Conservation (phyloP, 2,888 invertebrate species). For the Entomobrya proxima region DNA sequence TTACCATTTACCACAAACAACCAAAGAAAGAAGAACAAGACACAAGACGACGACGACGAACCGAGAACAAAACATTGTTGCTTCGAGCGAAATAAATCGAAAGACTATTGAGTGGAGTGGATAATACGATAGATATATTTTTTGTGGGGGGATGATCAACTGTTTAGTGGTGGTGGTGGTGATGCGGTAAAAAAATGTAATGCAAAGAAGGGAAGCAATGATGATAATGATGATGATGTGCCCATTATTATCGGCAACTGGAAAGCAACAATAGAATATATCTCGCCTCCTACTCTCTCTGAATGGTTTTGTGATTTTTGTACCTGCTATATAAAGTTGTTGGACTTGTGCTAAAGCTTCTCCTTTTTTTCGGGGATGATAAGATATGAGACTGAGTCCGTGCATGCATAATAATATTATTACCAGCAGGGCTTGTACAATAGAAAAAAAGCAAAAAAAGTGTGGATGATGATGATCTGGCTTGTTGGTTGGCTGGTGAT, state of each 20-base stretch:
- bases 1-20: constrained; percentile 39
- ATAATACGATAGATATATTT: too few relatives aligned
- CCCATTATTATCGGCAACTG: constrained; percentile 70
- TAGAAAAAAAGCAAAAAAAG: constrained; percentile 22
- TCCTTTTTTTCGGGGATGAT: neutral
- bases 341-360: neutral
- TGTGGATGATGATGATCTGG: neutral
- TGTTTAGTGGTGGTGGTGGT: constrained; percentile 40
- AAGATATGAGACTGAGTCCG: too few relatives aligned
- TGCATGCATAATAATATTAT: constrained; percentile 50
- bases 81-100: constrained; percentile 67
- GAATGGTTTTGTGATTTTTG: constrained; percentile 5
- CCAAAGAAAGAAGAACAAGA: constrained; percentile 34
- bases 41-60: too few relatives aligned
- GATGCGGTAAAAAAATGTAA: neutral
- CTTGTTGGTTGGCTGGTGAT: constrained; percentile 60
- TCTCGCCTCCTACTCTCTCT: constrained; percentile 13
- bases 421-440: constrained; percentile 27
- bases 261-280: constrained; percentile 47
- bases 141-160: too few relatives aligned
- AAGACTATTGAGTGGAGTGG: constrained; percentile 67
- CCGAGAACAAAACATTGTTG: constrained; percentile 61
- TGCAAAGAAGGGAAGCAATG: constrained; percentile 2
- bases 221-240: constrained; percentile 48
- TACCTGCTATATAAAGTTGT: constrained; percentile 23